Percentiles rank a stretch among this genome's conserved stretches.
phyloP scores from a whole-genome alignment of 2,113 vertebrate species.

The Cryptoleucopteryx plumbea region DNA sequence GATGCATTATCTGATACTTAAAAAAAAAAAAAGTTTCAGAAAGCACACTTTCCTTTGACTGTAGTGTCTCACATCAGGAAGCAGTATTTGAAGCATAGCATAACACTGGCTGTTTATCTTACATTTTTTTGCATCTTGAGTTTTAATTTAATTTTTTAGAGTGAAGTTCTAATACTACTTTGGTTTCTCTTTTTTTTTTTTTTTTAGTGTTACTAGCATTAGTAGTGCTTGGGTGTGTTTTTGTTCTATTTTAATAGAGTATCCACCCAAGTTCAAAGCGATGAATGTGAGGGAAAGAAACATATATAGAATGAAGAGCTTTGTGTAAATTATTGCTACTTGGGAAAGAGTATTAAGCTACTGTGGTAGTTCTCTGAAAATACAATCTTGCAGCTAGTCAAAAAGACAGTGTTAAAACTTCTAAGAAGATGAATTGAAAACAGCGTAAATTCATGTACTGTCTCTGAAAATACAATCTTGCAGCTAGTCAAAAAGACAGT shows the following conservation, averaged over 20 bases:
- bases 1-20: too few relatives aligned
- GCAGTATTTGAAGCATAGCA: too few relatives aligned
- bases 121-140: too few relatives aligned
- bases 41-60: too few relatives aligned
- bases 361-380: background rate
- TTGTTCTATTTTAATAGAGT: background rate
- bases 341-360: background rate
- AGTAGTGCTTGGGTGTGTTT: background rate
- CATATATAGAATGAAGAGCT: background rate
- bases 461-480: background rate
- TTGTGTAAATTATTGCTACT: background rate
- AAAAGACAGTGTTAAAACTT: background rate
- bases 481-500: background rate
- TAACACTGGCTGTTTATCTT: too few relatives aligned
- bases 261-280: background rate
- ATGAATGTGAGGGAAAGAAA: background rate
- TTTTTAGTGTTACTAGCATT: too few relatives aligned
- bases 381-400: background rate
- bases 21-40: too few relatives aligned
- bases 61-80: too few relatives aligned
- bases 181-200: too few relatives aligned
- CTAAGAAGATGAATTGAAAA: background rate
- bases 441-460: background rate
- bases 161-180: too few relatives aligned
- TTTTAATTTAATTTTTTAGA: too few relatives aligned